Evolutionary conservation across 2,113 vertebrate genomes (phyloP).

Genomic region (Aplodontia rufa): DNA sequence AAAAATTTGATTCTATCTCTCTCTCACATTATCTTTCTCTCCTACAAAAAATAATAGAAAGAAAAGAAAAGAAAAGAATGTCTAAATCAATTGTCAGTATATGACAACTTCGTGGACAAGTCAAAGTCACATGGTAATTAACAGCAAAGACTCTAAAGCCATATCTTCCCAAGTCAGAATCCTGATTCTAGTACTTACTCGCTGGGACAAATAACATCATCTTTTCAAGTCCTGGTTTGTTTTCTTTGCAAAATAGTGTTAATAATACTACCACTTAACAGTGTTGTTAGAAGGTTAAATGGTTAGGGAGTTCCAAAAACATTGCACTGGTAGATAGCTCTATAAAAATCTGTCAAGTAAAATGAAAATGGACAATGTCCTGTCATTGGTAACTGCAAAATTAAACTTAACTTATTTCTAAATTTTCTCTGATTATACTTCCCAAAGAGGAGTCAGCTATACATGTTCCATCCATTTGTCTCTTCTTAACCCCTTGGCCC

Average conservation of each 20-base stretch:
- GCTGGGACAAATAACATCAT: background rate
- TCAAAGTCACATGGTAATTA: accelerated
- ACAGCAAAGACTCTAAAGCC: background rate
- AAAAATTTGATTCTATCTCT: too few species aligned
- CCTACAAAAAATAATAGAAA: too few species aligned
- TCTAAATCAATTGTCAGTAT: background rate
- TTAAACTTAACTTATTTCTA: constrained; percentile 21
- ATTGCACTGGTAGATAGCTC: background rate
- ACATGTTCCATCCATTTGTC: background rate
- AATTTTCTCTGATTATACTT: background rate
- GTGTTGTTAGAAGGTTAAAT: background rate
- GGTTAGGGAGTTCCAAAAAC: background rate
- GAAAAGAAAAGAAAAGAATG: too few species aligned
- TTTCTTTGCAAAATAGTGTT: background rate
- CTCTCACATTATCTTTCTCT: too few species aligned
- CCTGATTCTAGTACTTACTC: background rate
- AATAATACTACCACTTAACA: background rate
- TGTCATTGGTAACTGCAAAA: background rate
- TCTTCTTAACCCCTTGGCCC: background rate
- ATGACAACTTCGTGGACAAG: background rate
- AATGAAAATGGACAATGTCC: background rate
- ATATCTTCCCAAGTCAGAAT: background rate
- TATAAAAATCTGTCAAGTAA: background rate
- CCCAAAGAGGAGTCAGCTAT: background rate
- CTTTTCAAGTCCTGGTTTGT: background rate